Evolutionary conservation across 2,888 invertebrate genomes (phyloP), one percentile per base, ranked within the genome.

Genomic region (Mimumesa dahlbomi): DNA sequence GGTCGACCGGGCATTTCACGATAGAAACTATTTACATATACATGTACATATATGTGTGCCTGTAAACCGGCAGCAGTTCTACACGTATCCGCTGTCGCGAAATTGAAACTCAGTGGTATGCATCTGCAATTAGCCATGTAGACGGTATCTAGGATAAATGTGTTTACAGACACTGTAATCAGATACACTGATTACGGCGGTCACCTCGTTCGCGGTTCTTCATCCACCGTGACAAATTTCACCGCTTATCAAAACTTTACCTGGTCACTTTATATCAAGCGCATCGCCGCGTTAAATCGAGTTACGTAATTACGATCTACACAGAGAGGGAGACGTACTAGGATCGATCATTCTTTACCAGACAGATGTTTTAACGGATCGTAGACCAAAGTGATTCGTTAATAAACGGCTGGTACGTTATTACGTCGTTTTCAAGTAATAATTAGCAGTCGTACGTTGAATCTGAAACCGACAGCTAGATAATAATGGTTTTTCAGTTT

Each of bases 111-210:
- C 25, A 3, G 4, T n/a, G n/a, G 34, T 1, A 29, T n/a, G 34
- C 34, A 34, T 9, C 34, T 7, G 34, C 34, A 34, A 34, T 34
- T 34, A 34, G 34, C 4, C n/a, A n/a, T 34, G 1, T 34, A 9
- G n/a, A 4, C n/a, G 11, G n/a, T 1, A 2, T 34, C 34, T 34
- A 11, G 1, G 34, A n/a, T 1, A 4, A n/a, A 34, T 34, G n/a
- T 11, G 1, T 34, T 34, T 16, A 21, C 40, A 29, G 22, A 13
- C 18, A 16, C 13, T 45, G 34, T 65, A 66, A 66, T 66, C 49
- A 45, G 43, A 16, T 54, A 58, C 43, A 3, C 54, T 14, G 40
- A 50, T 59, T 66, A 31, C 58, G 7, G n/a, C 2, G 34, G n/a
- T 4, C 4, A 1, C n/a, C 34, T 9, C n/a, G n/a, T 4, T n/a